phyloP scores from a whole-genome alignment of 2,888 invertebrate genomes.

The Lochmaea capreae region DNA sequence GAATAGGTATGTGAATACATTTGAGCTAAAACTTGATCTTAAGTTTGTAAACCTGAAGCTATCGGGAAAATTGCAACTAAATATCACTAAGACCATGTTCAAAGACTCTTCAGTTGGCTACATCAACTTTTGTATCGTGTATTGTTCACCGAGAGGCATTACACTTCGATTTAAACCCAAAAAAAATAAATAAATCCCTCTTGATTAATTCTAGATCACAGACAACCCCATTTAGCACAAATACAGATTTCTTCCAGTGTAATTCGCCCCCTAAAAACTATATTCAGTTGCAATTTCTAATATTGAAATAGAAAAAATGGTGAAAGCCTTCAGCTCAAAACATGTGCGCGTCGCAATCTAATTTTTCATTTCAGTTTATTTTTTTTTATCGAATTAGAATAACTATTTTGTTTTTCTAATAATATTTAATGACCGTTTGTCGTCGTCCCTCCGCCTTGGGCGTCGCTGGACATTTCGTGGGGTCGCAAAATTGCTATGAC shows the following conservation, averaged over 20 bases:
- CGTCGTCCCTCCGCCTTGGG: slow-evolving; percentile 49
- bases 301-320: slow-evolving; percentile 31
- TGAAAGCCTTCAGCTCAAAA: slow-evolving; percentile 40
- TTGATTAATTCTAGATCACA: slow-evolving; percentile 7
- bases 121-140: no score
- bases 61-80: slow-evolving; percentile 13
- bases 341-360: slow-evolving; percentile 41
- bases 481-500: slow-evolving; percentile 83
- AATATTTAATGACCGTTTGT: slow-evolving; percentile 29
- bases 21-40: slow-evolving; percentile 33
- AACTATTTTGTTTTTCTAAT: slow-evolving; percentile 4
- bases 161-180: neutral
- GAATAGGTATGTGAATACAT: slow-evolving; percentile 16
- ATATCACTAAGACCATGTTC: neutral
- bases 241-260: neutral
- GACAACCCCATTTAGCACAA: neutral
- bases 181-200: neutral
- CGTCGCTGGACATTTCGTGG: slow-evolving; percentile 60
- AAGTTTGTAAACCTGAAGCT: slow-evolving; percentile 15
- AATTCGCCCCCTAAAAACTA: neutral
- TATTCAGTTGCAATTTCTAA: slow-evolving; percentile 27
- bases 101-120: neutral
- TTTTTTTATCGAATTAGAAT: slow-evolving; percentile 22
- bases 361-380: slow-evolving; percentile 17
- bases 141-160: neutral